Evolutionary conservation across 1,140 invertebrate species (phyloP).

Genomic region (Diploscapter pachys): DNA sequence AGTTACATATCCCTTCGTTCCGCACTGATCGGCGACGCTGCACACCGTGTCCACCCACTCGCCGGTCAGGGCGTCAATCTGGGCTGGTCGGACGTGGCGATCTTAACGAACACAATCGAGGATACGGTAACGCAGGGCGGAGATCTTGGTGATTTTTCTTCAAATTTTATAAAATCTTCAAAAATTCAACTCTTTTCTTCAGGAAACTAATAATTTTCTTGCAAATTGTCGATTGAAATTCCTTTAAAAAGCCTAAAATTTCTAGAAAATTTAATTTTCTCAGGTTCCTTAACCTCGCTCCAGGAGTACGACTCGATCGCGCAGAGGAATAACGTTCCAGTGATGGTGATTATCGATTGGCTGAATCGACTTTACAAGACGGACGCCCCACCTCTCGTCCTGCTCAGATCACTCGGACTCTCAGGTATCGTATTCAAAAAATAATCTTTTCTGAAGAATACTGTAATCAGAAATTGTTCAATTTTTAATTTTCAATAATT

Average conservation of each 20-base stretch:
- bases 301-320: conserved; percentile 77
- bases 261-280: background rate
- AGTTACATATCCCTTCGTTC: conserved; percentile 73
- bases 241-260: too few relatives aligned
- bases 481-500: too few relatives aligned
- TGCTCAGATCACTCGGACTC: conserved; percentile 78
- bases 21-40: conserved; percentile 86
- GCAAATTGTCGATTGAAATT: too few relatives aligned
- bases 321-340: conserved; percentile 81
- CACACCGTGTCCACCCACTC: conserved; percentile 89
- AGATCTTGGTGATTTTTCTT: conserved; percentile 67
- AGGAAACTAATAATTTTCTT: too few relatives aligned
- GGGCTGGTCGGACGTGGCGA: conserved; percentile 84
- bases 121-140: conserved; percentile 72
- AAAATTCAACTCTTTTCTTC: background rate
- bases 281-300: conserved; percentile 66
- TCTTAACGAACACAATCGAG: conserved; percentile 70
- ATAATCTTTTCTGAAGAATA: too few relatives aligned
- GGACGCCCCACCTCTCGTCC: conserved; percentile 73
- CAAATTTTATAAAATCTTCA: background rate
- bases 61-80: conserved; percentile 96
- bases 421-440: conserved; percentile 60
- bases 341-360: conserved; percentile 80
- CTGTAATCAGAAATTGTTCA: too few relatives aligned
- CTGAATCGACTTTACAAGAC: conserved; percentile 80